Percentiles rank a stretch among this genome's conserved stretches.
phyloP scores from a whole-genome alignment of 2,888 invertebrate species.

The Liopterus haemorrhoidalis region DNA sequence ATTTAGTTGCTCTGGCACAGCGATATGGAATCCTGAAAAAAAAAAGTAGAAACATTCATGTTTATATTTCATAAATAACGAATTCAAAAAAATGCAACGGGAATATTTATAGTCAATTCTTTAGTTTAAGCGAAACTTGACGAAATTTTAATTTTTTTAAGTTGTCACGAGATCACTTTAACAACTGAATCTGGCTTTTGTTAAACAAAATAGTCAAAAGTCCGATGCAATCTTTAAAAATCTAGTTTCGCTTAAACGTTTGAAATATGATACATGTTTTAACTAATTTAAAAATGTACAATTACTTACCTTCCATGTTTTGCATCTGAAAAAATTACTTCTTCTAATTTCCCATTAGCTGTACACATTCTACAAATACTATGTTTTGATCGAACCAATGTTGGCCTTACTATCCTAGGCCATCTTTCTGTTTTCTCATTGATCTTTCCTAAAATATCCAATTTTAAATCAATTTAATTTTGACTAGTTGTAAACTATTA shows the following conservation, averaged over 20 bases:
- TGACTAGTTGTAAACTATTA: no score
- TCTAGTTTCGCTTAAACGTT: no score
- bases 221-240: no score
- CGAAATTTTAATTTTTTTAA: no score
- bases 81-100: constrained; percentile 8
- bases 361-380: constrained; percentile 75
- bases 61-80: constrained; percentile 17
- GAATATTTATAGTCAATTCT: constrained; percentile 10
- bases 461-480: constrained; percentile 16
- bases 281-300: constrained; percentile 11
- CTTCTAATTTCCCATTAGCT: constrained; percentile 63
- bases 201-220: no score
- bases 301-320: constrained; percentile 68
- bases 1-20: constrained; percentile 65
- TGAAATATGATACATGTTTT: constrained; percentile 1
- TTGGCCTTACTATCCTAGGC: constrained; percentile 75
- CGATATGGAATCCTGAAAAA: constrained; percentile 58
- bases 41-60: constrained; percentile 27
- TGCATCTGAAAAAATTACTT: constrained; percentile 67
- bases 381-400: constrained; percentile 63
- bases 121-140: no score
- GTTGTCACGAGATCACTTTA: no score
- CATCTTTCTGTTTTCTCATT: constrained; percentile 55
- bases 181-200: no score
- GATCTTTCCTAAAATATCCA: constrained; percentile 42